These are phyloP conservation scores for Anas bahamensis DNA, from an alignment of 2,797 vertebrate species.

Conservation along the genomic window DNA sequence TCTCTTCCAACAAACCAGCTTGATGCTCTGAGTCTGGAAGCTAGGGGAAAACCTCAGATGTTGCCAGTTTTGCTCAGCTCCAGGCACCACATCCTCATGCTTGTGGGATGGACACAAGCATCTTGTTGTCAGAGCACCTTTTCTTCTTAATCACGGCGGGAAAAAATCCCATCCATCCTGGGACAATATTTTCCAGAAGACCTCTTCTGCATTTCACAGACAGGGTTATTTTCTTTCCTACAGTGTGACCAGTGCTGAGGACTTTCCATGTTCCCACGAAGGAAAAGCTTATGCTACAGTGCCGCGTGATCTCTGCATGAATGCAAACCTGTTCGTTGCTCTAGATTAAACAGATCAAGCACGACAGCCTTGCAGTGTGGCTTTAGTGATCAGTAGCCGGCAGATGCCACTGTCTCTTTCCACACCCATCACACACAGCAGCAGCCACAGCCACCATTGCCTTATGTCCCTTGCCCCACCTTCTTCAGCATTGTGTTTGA, in stretches of 20 bases:
- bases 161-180: neutral
- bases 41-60: neutral
- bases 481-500: neutral
- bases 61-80: neutral
- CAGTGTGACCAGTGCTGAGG: neutral
- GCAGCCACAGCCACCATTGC: neutral
- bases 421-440: neutral
- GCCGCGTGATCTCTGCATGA: neutral
- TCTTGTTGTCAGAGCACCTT: neutral
- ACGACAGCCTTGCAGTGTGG: neutral
- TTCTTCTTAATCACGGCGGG: neutral
- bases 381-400: neutral
- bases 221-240: neutral
- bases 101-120: neutral
- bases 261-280: neutral
- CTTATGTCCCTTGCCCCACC: neutral
- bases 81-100: rapidly evolving
- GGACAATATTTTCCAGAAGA: neutral
- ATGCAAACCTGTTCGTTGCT: neutral
- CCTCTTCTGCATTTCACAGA: neutral
- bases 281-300: neutral
- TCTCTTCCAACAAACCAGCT: neutral
- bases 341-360: neutral
- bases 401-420: neutral
- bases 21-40: neutral